Base-by-base conservation (phyloP, 2,888 invertebrate species). In the Boloria euphrosyne region DNA sequence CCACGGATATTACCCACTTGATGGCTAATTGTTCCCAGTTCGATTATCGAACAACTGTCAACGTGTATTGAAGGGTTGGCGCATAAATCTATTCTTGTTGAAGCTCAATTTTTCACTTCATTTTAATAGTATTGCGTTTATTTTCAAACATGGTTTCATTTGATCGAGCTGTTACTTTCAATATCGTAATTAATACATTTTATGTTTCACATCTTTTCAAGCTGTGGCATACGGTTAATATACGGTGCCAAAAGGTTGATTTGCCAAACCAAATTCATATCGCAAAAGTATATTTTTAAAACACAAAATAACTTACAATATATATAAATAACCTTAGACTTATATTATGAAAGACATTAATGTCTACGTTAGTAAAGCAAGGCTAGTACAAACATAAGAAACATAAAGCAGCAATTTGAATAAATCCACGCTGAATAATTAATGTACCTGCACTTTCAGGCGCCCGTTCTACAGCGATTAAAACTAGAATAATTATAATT, bases 41-140 rank as follows among this genome's bases (percentile, higher is more conserved):
- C 90, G 88, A 90, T 90, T 91, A 91, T 88, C 87, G 85, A 84
- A 84, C 89, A 88, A 85, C 87, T 87, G 89, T 89, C 90, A 89
- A 79, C 83, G 75, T 79, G 78, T 80, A 80, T 80, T 81, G 79
- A 77, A 74, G 65, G 65, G 69, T 61, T 74, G 77, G 72, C 71
- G 74, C 72, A 78, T 78, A 81, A 81, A 84, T 85, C 83, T 81
- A 84, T 80, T 82, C 81, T 80, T 76, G 74, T 74, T 65, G 74
- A 60, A 64, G 58, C 71, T 69, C 65, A 66, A 65, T 38, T 31
- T 38, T 38, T 38, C 7, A 7, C 7, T 10, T 38, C 31, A 38
- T 10, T 38, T 38, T 7, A 38, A 38, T 10, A 38, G 0, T 10
- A 38, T 38, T 38, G 1, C 6, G 6, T 2, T 31, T 31, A 1